Evolutionary conservation across 2,113 vertebrate genomes (phyloP).

Genomic region (Gallinago paraguaiae): DNA sequence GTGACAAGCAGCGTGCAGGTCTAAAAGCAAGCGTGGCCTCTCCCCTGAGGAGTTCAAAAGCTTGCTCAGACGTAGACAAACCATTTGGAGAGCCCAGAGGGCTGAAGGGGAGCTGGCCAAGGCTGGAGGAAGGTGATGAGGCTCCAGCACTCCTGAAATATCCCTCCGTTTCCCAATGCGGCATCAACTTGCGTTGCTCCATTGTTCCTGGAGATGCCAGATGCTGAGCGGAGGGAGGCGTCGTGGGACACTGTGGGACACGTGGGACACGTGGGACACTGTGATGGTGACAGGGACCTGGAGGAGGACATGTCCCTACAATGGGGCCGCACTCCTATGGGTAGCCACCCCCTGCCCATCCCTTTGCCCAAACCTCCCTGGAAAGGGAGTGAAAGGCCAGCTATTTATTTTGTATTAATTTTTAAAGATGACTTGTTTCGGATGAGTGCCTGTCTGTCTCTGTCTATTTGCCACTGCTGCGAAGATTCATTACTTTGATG

Average conservation of each 20-base stretch:
- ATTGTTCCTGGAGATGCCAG: rapidly evolving
- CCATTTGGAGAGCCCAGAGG: neutral
- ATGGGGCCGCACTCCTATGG: rapidly evolving
- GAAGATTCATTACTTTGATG: conserved; percentile 75
- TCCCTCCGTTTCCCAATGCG: neutral
- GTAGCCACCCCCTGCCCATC: neutral
- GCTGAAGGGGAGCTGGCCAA: neutral
- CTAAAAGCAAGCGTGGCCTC: neutral
- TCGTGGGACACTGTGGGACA: rapidly evolving
- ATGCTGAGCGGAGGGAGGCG: neutral
- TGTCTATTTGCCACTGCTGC: conserved; percentile 64
- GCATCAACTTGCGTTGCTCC: neutral
- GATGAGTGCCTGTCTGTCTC: conserved; percentile 60
- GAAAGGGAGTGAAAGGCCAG: neutral
- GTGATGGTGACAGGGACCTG: neutral
- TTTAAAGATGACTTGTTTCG: conserved; percentile 39
- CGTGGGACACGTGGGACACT: rapidly evolving
- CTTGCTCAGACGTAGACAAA: neutral
- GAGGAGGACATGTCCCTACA: neutral
- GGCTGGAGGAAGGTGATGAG: neutral
- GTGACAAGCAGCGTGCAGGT: neutral
- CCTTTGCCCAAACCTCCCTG: neutral
- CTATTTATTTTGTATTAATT: conserved; percentile 54
- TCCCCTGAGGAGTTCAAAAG: neutral
- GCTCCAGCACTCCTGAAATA: neutral